Evolutionary conservation across 2,113 vertebrate species (phyloP).

Genomic region (Sialia sialis): DNA sequence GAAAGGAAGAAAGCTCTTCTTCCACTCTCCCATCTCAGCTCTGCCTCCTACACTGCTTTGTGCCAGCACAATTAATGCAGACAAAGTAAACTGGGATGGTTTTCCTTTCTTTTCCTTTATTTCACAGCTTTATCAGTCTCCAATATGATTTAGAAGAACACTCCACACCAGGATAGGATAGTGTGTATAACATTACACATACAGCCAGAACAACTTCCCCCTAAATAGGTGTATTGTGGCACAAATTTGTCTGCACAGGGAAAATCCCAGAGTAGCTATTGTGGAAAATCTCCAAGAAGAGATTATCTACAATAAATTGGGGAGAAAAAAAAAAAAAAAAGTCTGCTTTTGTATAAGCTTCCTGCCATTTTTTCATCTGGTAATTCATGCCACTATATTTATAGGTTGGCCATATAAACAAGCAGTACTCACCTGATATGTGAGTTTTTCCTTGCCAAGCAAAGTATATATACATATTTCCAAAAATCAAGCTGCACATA

Average conservation of each 20-base stretch:
- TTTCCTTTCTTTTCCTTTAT: not conserved
- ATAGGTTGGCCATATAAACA: not conserved
- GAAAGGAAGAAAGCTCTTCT: not conserved
- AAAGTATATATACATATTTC: conserved; percentile 93
- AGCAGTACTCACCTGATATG: conserved; percentile 84
- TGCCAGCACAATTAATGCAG: not conserved
- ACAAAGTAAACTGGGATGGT: not conserved
- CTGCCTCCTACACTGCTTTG: not conserved
- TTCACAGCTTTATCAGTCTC: not conserved
- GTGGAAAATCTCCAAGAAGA: not conserved
- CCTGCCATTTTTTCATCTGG: not conserved
- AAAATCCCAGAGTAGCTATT: not conserved
- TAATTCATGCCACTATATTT: not conserved
- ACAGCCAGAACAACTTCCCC: not conserved
- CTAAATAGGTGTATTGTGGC: not conserved
- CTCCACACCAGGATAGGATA: not conserved
- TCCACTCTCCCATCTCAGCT: not conserved
- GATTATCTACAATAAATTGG: not conserved
- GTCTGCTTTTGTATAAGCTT: not conserved
- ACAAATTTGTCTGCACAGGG: not conserved
- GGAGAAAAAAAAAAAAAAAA: not conserved
- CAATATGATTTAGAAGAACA: not conserved
- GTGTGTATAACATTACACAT: not conserved
- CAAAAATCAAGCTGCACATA: conserved; percentile 89
- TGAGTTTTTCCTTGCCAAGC: conserved; percentile 91